Base-by-base conservation (phyloP, 2,797 vertebrate species). In the Taenioides sp. region DNA sequence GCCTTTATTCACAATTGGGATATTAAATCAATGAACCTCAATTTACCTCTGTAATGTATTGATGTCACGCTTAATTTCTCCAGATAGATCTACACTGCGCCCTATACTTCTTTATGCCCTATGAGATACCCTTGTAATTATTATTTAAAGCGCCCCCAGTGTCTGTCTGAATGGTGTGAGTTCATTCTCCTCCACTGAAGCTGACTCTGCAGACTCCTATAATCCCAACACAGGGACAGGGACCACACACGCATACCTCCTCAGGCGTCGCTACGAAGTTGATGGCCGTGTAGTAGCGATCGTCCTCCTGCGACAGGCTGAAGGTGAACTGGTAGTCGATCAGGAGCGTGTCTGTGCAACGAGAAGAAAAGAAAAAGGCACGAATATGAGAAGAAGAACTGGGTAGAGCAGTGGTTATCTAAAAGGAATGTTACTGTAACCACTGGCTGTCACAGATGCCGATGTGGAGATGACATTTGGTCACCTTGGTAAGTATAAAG, bases 251-350 rank as follows among this genome's bases (percentile, higher is more conserved):
- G 67, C 89, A 37, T 91, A 99, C 98, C 95, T 99, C 98, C 83
- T 99, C 97, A 0, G 98, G 98, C 7, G 97, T 99, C 66, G 98
- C 97, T 84, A 98, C 97, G 65, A 99, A 99, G 94, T 99, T 99
- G 91, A 99, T 99, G 76, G 98, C 97, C 34, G 97, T 99, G 87
- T 98, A 99, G 87, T 99, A 96, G 50, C 96, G 96, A 86, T 99
- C 98, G 23, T 99, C 98, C 88, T 99, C 98, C 88, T 99, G 98
- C 47, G 98, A 98, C 68, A 99, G 94, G 84, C 97, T 99, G 94
- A 99, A 99, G 90, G 98, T 99, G 93, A 99, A 99, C 95, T 99
- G 98, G 92, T 99, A 99, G 92, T 99, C 98, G 73, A 99, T 99
- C 77, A 99, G 95, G 49, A 99, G 94, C 6, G 97, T 98, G 88